These are phyloP conservation scores for Dreissena rostriformis DNA, from an alignment of 1,140 invertebrate genomes.

Conservation along the genomic window DNA sequence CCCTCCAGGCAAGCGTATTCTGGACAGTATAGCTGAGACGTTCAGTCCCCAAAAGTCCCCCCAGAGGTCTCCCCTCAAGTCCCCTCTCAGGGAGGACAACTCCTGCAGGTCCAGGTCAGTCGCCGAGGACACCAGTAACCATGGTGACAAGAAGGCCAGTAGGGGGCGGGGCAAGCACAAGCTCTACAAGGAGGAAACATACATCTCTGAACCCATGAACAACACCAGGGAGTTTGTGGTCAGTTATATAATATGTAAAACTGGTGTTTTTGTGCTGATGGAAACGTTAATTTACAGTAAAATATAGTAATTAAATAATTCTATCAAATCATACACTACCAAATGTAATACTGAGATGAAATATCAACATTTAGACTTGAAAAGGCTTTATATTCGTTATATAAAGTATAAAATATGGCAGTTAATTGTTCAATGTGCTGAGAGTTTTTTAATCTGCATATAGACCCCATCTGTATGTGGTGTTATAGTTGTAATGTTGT, in stretches of 20 bases:
- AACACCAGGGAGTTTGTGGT: slow-evolving; percentile 47
- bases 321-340: no score
- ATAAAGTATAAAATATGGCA: no score
- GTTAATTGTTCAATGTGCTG: no score
- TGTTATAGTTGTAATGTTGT: no score
- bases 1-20: slow-evolving; percentile 28
- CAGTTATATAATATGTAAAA: not conserved
- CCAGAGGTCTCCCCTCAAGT: slow-evolving; percentile 13
- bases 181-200: slow-evolving; percentile 51
- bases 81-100: slow-evolving; percentile 28
- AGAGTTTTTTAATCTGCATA: no score
- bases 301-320: no score
- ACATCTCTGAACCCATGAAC: slow-evolving; percentile 38
- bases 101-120: not conserved
- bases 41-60: slow-evolving; percentile 40
- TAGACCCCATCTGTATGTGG: no score
- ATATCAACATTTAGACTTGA: no score
- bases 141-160: not conserved
- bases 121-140: not conserved
- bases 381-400: no score
- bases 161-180: slow-evolving; percentile 13
- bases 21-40: slow-evolving; percentile 46
- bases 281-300: no score
- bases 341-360: no score
- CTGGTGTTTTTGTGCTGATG: no score